Evolutionary conservation across 1,140 invertebrate genomes (phyloP).

Genomic region (Rhyzopertha dominica): DNA sequence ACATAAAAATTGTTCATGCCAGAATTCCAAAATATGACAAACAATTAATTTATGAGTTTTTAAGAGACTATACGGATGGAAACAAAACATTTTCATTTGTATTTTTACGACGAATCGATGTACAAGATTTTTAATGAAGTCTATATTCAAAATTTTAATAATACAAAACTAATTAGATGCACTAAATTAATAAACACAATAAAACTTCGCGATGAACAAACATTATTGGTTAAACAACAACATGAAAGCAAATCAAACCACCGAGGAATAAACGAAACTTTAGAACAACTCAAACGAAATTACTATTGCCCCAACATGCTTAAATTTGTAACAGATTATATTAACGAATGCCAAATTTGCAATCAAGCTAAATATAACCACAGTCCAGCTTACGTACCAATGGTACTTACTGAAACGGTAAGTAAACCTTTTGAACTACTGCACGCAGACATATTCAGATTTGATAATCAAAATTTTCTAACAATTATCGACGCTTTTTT

Average conservation of each 20-base stretch:
- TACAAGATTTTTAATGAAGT: background rate
- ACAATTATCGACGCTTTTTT: no score
- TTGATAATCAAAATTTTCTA: no score
- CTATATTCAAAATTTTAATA: background rate
- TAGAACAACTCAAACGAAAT: conserved; percentile 1
- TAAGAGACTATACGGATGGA: no score
- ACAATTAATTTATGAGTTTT: no score
- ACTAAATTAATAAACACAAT: background rate
- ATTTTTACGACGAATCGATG: no score
- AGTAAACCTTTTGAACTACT: conserved; percentile 16
- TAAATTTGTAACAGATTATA: conserved; percentile 6
- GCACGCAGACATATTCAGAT: conserved; percentile 7
- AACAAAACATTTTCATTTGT: no score
- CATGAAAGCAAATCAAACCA: background rate
- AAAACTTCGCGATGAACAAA: background rate
- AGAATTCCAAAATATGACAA: no score
- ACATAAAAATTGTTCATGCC: no score
- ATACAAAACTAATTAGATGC: background rate
- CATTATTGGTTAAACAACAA: conserved; percentile 6
- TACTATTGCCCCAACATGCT: conserved; percentile 6
- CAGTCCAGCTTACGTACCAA: conserved; percentile 8
- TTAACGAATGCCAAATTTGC: conserved; percentile 5
- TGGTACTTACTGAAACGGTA: conserved; percentile 17
- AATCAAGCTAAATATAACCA: conserved; percentile 13
- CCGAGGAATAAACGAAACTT: conserved; percentile 12